Base-by-base conservation (phyloP, 2,797 vertebrate species). In the Ptychadena robeensis region DNA sequence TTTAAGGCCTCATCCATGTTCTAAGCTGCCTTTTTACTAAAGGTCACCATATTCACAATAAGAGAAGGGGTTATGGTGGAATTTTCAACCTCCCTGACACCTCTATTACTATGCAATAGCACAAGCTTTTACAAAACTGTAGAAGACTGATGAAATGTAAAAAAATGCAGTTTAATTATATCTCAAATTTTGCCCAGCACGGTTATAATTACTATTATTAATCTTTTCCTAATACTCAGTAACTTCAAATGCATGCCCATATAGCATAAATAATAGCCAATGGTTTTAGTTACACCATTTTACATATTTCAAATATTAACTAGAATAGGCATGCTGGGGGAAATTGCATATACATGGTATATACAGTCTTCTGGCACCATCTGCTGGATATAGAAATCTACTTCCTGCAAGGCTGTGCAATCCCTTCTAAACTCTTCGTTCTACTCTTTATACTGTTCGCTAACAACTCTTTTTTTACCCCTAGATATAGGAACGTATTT, bases 331-430 rank as follows among this genome's bases (percentile, higher is more conserved):
- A 79, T 57, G 11, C 66, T n/a, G 31, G 22, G 2, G 7, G 25
- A 35, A 32, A 11, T 18, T 67, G 30, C 44, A 25, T n/a, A 57
- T 73, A 66, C n/a, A 30, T 53, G 15, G 61, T 53, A 91, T 92
- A 80, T 74, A 85, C 79, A 93, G 92, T 87, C 87, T 86, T 0
- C 87, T 89, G 94, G 94, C 92, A 91, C 94, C 93, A 94, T 91
- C 94, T 94, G 88, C 93, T 94, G 94, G 93, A 89, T 87, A 77
- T 83, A 18, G 48, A 61, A 9, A 73, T 73, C 61, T 40, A 79
- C 32, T 48, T 27, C 63, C 37, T 67, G 3, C 12, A 28, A 25
- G 28, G 25, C 1, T 4, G 37, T 38, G 3, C 37, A 38, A 38
- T 9, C n/a, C n/a, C n/a, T n/a, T n/a, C n/a, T n/a, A n/a, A n/a